These are phyloP conservation scores for Dendroctonus valens DNA, from an alignment of 1,140 invertebrate species.

Conservation along the genomic window DNA sequence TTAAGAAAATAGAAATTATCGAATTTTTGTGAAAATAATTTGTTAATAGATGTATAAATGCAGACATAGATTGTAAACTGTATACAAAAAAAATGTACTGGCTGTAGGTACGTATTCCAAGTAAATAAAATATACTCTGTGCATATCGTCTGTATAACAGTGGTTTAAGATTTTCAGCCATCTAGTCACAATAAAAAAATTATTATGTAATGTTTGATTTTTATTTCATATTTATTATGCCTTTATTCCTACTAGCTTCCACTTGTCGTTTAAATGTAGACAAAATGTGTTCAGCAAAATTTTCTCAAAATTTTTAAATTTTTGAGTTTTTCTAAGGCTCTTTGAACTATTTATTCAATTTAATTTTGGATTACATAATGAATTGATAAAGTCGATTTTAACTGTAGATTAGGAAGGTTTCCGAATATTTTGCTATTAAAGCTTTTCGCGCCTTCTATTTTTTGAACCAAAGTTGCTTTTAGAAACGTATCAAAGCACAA, in stretches of 20 bases:
- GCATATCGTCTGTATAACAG: constrained; percentile 50
- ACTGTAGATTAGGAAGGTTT: no score
- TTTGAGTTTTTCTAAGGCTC: no score
- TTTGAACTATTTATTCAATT: no score
- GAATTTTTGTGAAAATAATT: constrained; percentile 34
- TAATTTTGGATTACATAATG: no score
- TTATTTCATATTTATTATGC: background rate
- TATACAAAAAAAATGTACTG: constrained; percentile 37
- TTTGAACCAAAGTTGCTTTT: no score
- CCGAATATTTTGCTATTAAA: no score
- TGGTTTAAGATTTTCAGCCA: constrained; percentile 49
- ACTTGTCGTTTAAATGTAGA: background rate
- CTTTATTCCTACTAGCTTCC: background rate
- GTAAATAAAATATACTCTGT: constrained; percentile 46
- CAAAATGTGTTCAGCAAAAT: background rate
- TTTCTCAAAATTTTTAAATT: background rate
- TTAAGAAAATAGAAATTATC: constrained; percentile 5
- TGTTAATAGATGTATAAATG: constrained; percentile 31
- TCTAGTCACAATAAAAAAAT: constrained; percentile 51
- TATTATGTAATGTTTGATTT: constrained; percentile 14
- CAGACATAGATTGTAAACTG: constrained; percentile 40
- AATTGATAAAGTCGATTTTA: no score
- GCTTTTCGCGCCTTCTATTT: no score
- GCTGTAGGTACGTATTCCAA: constrained; percentile 42
- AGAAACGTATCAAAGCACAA: no score